Evolutionary conservation across 2,113 vertebrate species (phyloP).

Genomic region (Parus major): DNA sequence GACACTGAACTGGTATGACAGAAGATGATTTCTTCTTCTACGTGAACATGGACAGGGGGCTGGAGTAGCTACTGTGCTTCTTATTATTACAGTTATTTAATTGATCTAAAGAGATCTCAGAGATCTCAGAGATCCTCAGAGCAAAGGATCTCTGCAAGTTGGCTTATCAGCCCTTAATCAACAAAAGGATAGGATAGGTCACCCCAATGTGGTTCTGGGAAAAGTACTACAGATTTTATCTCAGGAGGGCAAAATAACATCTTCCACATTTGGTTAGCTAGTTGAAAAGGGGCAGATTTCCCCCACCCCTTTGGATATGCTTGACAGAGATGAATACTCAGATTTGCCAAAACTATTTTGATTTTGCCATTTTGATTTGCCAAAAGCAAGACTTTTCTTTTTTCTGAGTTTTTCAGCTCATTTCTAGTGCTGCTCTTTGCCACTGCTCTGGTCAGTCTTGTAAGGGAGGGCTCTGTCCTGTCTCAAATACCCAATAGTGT

Average conservation of each 20-base stretch:
- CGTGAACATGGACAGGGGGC: neutral
- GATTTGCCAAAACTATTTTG: neutral
- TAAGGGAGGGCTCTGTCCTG: neutral
- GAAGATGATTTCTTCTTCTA: conserved; percentile 3
- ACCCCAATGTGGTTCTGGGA: neutral
- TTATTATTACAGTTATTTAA: neutral
- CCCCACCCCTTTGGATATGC: neutral
- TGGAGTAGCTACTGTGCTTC: neutral
- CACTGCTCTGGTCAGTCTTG: neutral
- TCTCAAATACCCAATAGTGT: neutral
- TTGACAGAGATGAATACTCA: neutral
- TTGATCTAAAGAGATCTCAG: neutral
- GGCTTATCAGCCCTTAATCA: neutral
- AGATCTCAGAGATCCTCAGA: neutral
- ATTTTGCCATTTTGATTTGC: neutral
- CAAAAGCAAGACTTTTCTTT: neutral
- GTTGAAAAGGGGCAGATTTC: neutral
- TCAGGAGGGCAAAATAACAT: neutral
- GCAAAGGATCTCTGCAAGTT: neutral
- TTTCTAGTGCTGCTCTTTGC: neutral
- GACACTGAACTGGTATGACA: neutral
- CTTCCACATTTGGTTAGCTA: neutral
- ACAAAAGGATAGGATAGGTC: neutral
- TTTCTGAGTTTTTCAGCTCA: neutral
- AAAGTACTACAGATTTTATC: neutral